Percentiles rank a stretch among this genome's conserved stretches.
Evolutionary conservation across 2,113 vertebrate genomes (phyloP).

Genomic region (Engraulis encrasicolus): DNA sequence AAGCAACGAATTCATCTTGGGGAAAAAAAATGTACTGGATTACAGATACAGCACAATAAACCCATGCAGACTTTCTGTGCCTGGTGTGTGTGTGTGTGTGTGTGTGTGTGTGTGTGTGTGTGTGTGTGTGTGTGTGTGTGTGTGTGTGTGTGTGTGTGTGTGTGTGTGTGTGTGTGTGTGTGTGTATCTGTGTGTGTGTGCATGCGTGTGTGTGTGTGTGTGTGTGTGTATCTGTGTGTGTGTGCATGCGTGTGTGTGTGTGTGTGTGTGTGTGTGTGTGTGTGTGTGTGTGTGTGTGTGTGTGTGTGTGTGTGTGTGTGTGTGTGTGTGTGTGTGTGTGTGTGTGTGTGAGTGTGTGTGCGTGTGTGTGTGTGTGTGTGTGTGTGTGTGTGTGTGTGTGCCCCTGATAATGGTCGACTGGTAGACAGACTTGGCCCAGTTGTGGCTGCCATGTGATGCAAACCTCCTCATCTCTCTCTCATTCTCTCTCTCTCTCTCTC

Average conservation of each 20-base stretch:
- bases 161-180: conserved; percentile 10
- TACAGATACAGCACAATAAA: neutral
- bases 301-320: neutral
- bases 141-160: neutral
- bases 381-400: neutral
- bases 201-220: neutral
- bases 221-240: no score
- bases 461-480: no score
- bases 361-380: conserved; percentile 26
- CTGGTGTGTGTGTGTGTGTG: neutral
- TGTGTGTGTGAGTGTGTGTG: conserved; percentile 40
- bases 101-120: neutral
- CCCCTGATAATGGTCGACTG: no score
- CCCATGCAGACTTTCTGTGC: neutral
- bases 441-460: no score
- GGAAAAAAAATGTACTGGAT: no score
- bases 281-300: conserved; percentile 33
- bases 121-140: neutral
- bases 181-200: no score
- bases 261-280: conserved; percentile 39
- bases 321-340: conserved; percentile 17
- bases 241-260: neutral
- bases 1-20: no score
- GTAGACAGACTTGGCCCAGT: no score
- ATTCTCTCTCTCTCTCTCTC: no score